phyloP scores from a whole-genome alignment of 2,888 invertebrate genomes.

The Oscheius sp. region DNA sequence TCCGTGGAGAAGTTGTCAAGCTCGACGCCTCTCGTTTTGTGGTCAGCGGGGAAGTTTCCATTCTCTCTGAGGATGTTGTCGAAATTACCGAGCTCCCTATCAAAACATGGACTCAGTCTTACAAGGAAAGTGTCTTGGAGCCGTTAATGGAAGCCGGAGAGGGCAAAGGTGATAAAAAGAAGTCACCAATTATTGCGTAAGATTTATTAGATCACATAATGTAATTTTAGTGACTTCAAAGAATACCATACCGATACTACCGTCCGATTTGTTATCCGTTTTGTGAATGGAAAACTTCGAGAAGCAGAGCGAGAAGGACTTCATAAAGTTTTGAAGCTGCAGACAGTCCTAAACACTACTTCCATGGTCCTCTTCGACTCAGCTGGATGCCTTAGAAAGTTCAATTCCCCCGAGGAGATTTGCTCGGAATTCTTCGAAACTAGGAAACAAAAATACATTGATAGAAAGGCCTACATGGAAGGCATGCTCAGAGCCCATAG shows the following conservation, averaged over 20 bases:
- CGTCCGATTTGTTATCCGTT: slow-evolving; percentile 86
- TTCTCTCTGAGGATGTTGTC: slow-evolving; percentile 76
- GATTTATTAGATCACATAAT: neutral
- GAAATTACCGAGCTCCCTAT: slow-evolving; percentile 96
- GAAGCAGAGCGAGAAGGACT: slow-evolving; percentile 82
- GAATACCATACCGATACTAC: slow-evolving; percentile 96
- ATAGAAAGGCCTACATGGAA: slow-evolving; percentile 87
- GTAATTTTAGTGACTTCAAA: slow-evolving; percentile 76
- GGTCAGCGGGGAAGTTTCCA: slow-evolving; percentile 80
- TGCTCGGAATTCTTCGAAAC: slow-evolving; percentile 84
- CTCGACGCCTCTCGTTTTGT: slow-evolving; percentile 72
- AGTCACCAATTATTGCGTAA: slow-evolving; percentile 37
- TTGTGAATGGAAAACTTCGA: slow-evolving; percentile 76
- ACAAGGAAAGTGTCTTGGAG: slow-evolving; percentile 92
- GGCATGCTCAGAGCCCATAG: slow-evolving; percentile 91
- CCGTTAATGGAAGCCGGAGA: slow-evolving; percentile 77
- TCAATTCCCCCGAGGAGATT: slow-evolving; percentile 82
- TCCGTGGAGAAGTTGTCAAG: slow-evolving; percentile 61
- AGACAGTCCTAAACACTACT: slow-evolving; percentile 80
- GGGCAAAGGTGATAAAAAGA: slow-evolving; percentile 24
- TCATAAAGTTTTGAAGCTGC: slow-evolving; percentile 92
- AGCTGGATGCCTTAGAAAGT: slow-evolving; percentile 78
- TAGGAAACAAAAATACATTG: slow-evolving; percentile 82
- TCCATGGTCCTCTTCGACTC: slow-evolving; percentile 84
- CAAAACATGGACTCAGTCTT: slow-evolving; percentile 91